Evolutionary conservation across 2,797 vertebrate genomes (phyloP), one percentile per base, ranked within the genome.

Genomic region (Acomys russatus): DNA sequence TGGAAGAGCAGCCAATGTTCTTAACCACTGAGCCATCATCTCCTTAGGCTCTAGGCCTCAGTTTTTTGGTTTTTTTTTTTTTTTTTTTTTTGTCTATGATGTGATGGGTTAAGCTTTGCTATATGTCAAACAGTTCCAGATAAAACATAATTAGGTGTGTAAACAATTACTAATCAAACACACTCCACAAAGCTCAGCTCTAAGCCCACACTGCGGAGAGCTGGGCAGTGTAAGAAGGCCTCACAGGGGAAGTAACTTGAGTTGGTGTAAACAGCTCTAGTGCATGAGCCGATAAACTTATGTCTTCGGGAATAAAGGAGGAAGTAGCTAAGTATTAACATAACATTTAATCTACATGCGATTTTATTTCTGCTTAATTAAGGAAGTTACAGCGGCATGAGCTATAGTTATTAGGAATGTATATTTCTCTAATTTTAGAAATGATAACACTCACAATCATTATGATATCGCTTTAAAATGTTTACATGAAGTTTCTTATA

Each of bases 331-430:
- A 84, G n/a, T 66, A 20, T 17, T 63, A 49, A 49, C 33, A 84
- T 38, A 92, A 49, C 35, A 90, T 66, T 88, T 73, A 93, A 87
- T 79, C 71, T 78, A 92, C 61, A 56, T 15, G 49, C 30, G 20
- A 20, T 68, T 90, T 94, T 93, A 80, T 68, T 84, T n/a, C n/a
- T 95, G 66, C 84, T 38, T 76, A 77, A 92, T 23, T 86, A 70
- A 35, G 38, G 88, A 78, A 79, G 49, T 56, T 25, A 1, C 49
- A 82, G 44, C 22, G 17, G 56, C 51, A 54, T 28, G 28, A 95
- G 18, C 17, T 30, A 70, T 33, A 78, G 30, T 51, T 92, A 15
- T 51, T 89, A 92, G 25, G 74, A 1, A 61, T 18, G 85, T 17
- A 22, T 56, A 56, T n/a, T 83, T 61, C 73, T n/a, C 28, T 83